Evolutionary conservation across 2,888 invertebrate genomes (phyloP).

Genomic region (Automeris io): DNA sequence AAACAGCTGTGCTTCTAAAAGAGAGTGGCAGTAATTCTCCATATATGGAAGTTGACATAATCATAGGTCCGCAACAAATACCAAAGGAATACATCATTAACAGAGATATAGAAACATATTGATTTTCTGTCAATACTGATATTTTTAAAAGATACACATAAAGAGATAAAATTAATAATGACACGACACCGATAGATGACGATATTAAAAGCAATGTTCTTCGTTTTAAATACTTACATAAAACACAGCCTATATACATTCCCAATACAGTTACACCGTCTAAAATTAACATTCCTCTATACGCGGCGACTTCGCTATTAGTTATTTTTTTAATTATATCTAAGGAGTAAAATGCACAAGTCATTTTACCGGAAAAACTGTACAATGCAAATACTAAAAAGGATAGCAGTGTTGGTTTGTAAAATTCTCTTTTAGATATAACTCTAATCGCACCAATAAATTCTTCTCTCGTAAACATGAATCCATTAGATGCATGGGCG

Average conservation of each 20-base stretch:
- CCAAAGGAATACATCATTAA: constrained; percentile 25
- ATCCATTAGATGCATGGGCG: constrained; percentile 9
- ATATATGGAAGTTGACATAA: constrained; percentile 20
- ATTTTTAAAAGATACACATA: constrained; percentile 27
- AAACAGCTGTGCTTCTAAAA: constrained; percentile 18
- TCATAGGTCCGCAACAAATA: constrained; percentile 29
- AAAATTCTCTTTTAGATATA: constrained; percentile 24
- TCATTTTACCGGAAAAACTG: constrained; percentile 31
- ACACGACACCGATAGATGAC: constrained; percentile 18
- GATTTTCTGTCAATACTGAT: constrained; percentile 21
- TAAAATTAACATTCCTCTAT: constrained; percentile 35
- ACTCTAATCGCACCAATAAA: constrained; percentile 15
- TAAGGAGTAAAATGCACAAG: constrained; percentile 31
- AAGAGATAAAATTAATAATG: constrained; percentile 23
- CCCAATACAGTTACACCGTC: constrained; percentile 37
- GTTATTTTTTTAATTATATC: constrained; percentile 39
- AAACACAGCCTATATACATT: constrained; percentile 26
- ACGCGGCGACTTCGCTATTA: constrained; percentile 27
- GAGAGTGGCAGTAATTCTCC: constrained; percentile 22
- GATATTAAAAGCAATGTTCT: constrained; percentile 25
- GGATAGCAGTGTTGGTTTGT: constrained; percentile 27
- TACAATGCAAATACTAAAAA: constrained; percentile 17
- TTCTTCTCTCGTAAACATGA: constrained; percentile 15
- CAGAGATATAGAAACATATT: constrained; percentile 21
- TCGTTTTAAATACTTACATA: constrained; percentile 25